Conservation (phyloP, 1,140 invertebrate species). For the Cotesia glomerata region DNA sequence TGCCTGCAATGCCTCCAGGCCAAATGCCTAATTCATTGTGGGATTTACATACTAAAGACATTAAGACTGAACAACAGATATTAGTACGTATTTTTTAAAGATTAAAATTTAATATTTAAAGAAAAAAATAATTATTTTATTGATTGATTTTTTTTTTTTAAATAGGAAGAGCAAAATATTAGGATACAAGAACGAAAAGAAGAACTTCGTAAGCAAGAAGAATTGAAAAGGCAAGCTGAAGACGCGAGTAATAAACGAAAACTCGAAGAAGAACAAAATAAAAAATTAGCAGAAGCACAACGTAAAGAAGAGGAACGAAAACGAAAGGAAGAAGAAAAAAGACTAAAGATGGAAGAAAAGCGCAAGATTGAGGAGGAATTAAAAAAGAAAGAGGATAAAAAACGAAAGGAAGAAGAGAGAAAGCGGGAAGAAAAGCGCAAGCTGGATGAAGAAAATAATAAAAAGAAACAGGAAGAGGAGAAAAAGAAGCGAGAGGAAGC, state of each 20-base stretch:
- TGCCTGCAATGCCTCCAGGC: constrained; percentile 54
- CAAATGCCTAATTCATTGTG: constrained; percentile 57
- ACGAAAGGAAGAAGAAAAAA: constrained; percentile 50
- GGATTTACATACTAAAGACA: constrained; percentile 59
- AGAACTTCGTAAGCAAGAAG: constrained; percentile 51
- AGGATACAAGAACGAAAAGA: constrained; percentile 58
- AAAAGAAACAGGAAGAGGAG: constrained; percentile 62
- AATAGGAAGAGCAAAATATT: constrained; percentile 62
- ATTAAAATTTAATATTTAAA: too few species aligned
- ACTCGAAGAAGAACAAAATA: constrained; percentile 51
- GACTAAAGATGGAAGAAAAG: constrained; percentile 55
- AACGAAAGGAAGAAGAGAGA: constrained; percentile 58
- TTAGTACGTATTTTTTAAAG: constrained; percentile 45
- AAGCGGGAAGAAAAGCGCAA: constrained; percentile 52
- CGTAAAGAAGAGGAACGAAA: constrained; percentile 56
- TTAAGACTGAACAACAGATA: constrained; percentile 66
- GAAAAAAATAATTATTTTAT: background rate
- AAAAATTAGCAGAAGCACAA: constrained; percentile 51
- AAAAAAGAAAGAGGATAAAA: constrained; percentile 53
- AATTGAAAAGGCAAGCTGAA: constrained; percentile 44
- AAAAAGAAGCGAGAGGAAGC: constrained; percentile 62
- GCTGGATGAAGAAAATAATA: constrained; percentile 52
- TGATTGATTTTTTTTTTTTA: constrained; percentile 7
- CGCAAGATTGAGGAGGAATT: constrained; percentile 51
- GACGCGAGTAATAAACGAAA: constrained; percentile 50